Percentiles rank a stretch among this genome's conserved stretches.
Conservation (phyloP, 2,797 vertebrate genomes). For the Enteromius thamalakanensis region DNA sequence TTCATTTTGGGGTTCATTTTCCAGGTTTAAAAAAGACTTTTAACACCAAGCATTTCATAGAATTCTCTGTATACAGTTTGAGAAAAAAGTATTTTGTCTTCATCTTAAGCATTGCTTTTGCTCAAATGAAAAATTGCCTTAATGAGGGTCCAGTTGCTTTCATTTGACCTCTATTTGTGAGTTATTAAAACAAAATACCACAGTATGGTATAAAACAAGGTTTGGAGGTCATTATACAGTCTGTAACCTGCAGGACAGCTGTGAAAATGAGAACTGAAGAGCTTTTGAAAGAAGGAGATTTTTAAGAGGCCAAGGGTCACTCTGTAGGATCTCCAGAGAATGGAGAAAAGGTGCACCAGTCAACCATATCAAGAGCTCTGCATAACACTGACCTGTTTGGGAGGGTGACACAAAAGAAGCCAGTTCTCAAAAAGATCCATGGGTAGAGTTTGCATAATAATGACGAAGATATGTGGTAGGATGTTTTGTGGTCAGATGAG, state of each 20-base stretch:
- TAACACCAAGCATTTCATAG: background rate
- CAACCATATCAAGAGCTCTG: constrained; percentile 14
- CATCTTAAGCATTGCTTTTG: background rate
- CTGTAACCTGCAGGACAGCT: constrained; percentile 2
- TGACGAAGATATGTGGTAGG: background rate
- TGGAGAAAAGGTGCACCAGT: background rate
- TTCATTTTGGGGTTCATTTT: background rate
- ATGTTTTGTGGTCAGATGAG: background rate
- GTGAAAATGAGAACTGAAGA: background rate
- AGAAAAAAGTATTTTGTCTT: background rate
- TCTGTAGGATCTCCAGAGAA: constrained; percentile 8
- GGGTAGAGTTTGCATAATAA: constrained; percentile 16
- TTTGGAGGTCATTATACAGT: background rate
- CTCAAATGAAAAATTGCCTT: constrained; percentile 31
- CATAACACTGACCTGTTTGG: background rate
- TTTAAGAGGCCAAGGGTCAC: constrained; percentile 1
- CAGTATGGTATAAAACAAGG: background rate
- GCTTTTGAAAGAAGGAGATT: constrained; percentile 1
- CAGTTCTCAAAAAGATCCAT: background rate
- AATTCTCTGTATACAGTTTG: background rate
- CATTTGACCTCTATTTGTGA: constrained; percentile 20
- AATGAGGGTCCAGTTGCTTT: constrained; percentile 26
- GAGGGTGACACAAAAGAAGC: constrained; percentile 7
- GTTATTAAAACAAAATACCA: constrained; percentile 1
- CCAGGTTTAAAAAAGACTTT: background rate